phyloP scores from a whole-genome alignment of 1,140 invertebrate species.

The Calliphora vicina region DNA sequence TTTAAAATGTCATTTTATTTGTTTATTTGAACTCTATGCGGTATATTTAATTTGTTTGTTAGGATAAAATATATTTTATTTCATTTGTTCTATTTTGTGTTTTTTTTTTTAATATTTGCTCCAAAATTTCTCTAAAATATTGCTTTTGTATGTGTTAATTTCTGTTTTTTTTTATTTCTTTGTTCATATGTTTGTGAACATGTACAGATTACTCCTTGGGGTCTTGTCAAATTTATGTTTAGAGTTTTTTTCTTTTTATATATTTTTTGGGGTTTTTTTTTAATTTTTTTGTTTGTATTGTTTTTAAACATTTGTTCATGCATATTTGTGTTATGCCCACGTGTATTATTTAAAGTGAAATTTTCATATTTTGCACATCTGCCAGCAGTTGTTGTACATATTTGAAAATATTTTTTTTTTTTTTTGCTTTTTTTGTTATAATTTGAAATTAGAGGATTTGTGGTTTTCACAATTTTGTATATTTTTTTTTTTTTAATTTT shows the following conservation, averaged over 20 bases:
- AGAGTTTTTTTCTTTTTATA: not conserved
- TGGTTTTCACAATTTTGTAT: not conserved
- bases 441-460: slow-evolving; percentile 14
- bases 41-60: not conserved
- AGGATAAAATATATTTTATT: no score
- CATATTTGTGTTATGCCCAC: not conserved
- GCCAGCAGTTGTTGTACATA: slow-evolving; percentile 2
- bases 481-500: not conserved
- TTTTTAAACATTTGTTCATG: no score
- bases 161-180: not conserved
- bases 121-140: no score
- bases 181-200: not conserved
- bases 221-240: not conserved
- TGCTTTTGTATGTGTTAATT: no score
- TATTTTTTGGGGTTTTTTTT: not conserved
- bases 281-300: not conserved
- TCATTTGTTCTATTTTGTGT: no score
- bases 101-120: no score
- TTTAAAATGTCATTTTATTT: not conserved
- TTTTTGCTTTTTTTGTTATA: not conserved
- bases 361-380: not conserved
- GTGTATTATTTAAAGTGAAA: slow-evolving; percentile 10
- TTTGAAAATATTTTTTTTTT: not conserved
- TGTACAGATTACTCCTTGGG: slow-evolving; percentile 4
- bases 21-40: not conserved